Base-by-base conservation (phyloP, 2,888 invertebrate species). In the Acanthosoma haemorrhoidale region DNA sequence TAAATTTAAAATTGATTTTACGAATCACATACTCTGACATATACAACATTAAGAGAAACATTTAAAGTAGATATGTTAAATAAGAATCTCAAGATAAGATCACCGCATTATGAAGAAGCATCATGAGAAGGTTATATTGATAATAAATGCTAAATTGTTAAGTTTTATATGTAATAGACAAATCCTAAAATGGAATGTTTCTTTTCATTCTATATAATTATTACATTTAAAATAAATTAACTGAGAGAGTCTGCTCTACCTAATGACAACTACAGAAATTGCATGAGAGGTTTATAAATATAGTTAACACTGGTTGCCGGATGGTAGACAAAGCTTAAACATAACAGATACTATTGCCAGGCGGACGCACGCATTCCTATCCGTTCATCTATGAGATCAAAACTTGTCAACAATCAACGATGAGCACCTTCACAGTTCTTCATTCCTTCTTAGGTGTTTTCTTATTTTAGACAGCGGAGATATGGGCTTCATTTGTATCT, bases 401-500 rank as follows among this genome's bases (percentile, higher is more conserved):
- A 21, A 41, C 64, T 9, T 34, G 18, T 21, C 61, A 34, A 38
- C 38, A 1, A 15, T 64, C 64, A 38, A 29, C 29, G 4, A 38
- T 39, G 39, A 64, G 64, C 64, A 64, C 64, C 64, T 64, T 64
- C 64, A 31, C 18, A 36, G 11, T 29, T 8, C 39, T 64, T 13
- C 8, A 13, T 11, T 34, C 29, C 41, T 39, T 25, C 39, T 15
- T 41, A 25, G 1, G 8, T 21, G 31, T 43, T n/a, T 29, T n/a
- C 34, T 34, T 21, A 18, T 32, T 57, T 67, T 71, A 84, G 72
- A 87, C 86, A 71, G 86, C 86, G 68, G 87, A 87, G 74, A 87
- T 86, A 80, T 86, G 87, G 69, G 86, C 84, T 78, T 86, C 86
- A 77, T 86, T 86, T 76, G 87, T 86, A 82, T 86, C 86, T 86